phyloP scores from a whole-genome alignment of 2,888 invertebrate genomes.

The Diarsia rubi region DNA sequence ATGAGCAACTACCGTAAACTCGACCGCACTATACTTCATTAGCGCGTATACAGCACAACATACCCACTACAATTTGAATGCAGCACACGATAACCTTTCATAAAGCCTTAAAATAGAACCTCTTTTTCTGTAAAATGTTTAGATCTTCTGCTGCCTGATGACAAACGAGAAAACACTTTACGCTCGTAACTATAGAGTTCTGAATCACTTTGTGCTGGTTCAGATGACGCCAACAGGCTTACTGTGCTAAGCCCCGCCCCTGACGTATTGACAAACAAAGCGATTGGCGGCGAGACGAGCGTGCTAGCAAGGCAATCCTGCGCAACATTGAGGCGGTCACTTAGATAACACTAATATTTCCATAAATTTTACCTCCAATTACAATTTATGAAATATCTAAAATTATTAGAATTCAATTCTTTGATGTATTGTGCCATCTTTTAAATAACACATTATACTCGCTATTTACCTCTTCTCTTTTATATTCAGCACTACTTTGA shows the following conservation, averaged over 20 bases:
- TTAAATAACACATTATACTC: neutral
- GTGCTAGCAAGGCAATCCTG: slow-evolving; percentile 83
- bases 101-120: slow-evolving; percentile 70
- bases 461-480: neutral
- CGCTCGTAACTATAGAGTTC: slow-evolving; percentile 44
- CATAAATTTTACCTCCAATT: slow-evolving; percentile 69
- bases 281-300: slow-evolving; percentile 82
- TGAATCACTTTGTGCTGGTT: slow-evolving; percentile 24
- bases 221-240: slow-evolving; percentile 62
- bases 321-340: slow-evolving; percentile 84
- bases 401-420: slow-evolving; percentile 32
- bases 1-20: slow-evolving; percentile 89
- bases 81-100: slow-evolving; percentile 70
- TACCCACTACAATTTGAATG: slow-evolving; percentile 74
- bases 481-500: neutral
- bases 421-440: neutral
- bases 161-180: slow-evolving; percentile 68
- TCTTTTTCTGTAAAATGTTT: slow-evolving; percentile 66
- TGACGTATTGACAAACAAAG: slow-evolving; percentile 83
- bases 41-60: slow-evolving; percentile 87
- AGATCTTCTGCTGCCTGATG: slow-evolving; percentile 51
- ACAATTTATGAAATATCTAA: slow-evolving; percentile 57
- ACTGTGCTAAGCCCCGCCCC: slow-evolving; percentile 81
- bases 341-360: slow-evolving; percentile 75
- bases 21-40: slow-evolving; percentile 87